These are phyloP conservation scores for Sinocyclocheilus rhinocerous DNA, from an alignment of 2,113 vertebrate genomes.

Conservation along the genomic window DNA sequence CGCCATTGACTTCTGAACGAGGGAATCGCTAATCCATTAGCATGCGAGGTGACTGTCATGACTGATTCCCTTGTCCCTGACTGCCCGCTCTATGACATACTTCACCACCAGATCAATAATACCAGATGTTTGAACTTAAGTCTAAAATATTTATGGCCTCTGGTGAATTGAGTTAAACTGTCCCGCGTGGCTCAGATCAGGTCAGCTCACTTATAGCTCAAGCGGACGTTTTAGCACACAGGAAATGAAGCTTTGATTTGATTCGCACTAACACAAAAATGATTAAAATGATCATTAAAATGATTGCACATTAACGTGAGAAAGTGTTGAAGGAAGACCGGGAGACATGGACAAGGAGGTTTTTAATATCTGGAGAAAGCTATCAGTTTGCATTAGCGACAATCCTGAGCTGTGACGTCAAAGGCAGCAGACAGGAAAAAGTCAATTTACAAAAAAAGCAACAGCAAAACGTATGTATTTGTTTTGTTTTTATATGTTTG, in stretches of 20 bases:
- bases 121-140: slow-evolving; percentile 12
- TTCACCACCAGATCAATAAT: slow-evolving; percentile 32
- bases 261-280: neutral
- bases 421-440: neutral
- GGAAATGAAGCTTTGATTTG: slow-evolving; percentile 14
- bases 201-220: slow-evolving; percentile 20
- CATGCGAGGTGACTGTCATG: slow-evolving; percentile 39
- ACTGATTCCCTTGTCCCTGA: slow-evolving; percentile 12
- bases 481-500: neutral
- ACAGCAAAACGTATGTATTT: neutral
- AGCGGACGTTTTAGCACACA: neutral
- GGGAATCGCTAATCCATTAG: slow-evolving; percentile 25
- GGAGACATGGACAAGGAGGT: neutral
- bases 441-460: neutral
- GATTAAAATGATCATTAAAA: slow-evolving; percentile 5
- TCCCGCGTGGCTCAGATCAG: neutral
- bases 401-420: neutral
- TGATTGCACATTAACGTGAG: slow-evolving; percentile 24
- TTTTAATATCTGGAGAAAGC: neutral
- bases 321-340: neutral
- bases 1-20: neutral
- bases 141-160: slow-evolving; percentile 32
- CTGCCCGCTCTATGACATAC: slow-evolving; percentile 17
- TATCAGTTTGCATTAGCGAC: neutral
- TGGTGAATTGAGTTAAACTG: slow-evolving; percentile 34